Conservation (phyloP, 1,140 invertebrate species). For the Delia radicum region DNA sequence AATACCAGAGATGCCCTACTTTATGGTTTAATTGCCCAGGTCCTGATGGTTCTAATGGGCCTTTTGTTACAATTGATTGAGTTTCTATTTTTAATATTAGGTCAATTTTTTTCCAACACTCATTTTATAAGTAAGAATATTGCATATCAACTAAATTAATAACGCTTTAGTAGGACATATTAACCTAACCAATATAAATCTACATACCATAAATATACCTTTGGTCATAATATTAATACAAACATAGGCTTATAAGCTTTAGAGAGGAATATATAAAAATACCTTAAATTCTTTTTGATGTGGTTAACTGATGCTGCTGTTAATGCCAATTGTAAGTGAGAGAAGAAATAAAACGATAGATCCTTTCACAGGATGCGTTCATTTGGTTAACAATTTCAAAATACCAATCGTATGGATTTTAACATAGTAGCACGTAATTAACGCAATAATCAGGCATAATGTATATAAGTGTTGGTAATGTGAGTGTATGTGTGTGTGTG, state of each 20-base stretch:
- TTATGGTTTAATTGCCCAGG: too few relatives aligned
- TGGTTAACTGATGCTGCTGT: background rate
- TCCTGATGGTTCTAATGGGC: too few relatives aligned
- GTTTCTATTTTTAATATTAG: too few relatives aligned
- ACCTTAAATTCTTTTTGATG: background rate
- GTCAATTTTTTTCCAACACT: too few relatives aligned
- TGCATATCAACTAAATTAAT: too few relatives aligned
- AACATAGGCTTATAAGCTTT: background rate
- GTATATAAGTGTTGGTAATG: background rate
- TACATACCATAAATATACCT: too few relatives aligned
- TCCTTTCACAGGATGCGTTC: background rate
- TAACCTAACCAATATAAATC: background rate
- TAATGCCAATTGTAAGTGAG: background rate
- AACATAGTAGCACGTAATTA: background rate
- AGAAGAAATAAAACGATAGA: background rate
- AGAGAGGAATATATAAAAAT: background rate
- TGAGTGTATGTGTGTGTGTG: background rate
- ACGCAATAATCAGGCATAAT: background rate
- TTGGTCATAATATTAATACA: background rate
- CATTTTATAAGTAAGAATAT: too few relatives aligned
- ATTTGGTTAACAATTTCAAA: background rate
- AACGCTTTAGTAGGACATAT: background rate
- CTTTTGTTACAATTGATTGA: too few relatives aligned
- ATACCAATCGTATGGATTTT: background rate
- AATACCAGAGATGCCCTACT: too few relatives aligned